Evolutionary conservation across 2,113 vertebrate genomes (phyloP), one percentile per base, ranked within the genome.

Genomic region (Athene noctua): DNA sequence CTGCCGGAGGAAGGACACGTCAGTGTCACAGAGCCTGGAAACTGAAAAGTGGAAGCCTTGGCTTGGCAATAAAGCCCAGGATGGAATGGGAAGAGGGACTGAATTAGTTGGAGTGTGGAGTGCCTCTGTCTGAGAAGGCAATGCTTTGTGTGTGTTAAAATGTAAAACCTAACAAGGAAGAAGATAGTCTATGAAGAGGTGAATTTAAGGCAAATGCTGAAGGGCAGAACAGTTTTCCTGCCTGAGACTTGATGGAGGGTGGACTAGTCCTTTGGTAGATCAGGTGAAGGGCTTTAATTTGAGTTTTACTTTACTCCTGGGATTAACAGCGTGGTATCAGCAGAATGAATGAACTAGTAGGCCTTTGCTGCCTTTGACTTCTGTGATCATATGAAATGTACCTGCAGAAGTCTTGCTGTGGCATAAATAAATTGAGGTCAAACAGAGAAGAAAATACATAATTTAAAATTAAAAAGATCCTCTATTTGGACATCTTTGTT

Each of bases 161-260:
- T 2, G 2, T 42, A 7, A 67, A 90, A 38, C 34, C 9, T 18
- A 3, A 44, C 44, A 15, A 66, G 29, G 13, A 75, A 26, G 46
- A 61, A 42, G 8, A 27, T 22, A 3, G n/a, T n/a, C 4, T 23
- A 0, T 0, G 0, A 63, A 17, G 38, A 40, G n/a, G 10, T 44
- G 23, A 58, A 68, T 65, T 79, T 36, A 54, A 42, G 29, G 42
- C 57, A 25, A 25, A 6, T 25, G 49, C 32, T 54, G 42, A 51
- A 49, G 5, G 27, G 21, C 54, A 17, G 55, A 65, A n/a, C 6
- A 42, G 17, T 78, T 77, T 80, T 59, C 30, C 11, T 72, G 44
- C 47, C 61, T 12, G 34, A 32, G 34, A 4, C 16, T 8, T 38
- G 15, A 3, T 7, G 11, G 46, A 75, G 20, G 9, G 30, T 44